phyloP scores from a whole-genome alignment of 2,113 vertebrate genomes.

The Hirundichthys speculiger region DNA sequence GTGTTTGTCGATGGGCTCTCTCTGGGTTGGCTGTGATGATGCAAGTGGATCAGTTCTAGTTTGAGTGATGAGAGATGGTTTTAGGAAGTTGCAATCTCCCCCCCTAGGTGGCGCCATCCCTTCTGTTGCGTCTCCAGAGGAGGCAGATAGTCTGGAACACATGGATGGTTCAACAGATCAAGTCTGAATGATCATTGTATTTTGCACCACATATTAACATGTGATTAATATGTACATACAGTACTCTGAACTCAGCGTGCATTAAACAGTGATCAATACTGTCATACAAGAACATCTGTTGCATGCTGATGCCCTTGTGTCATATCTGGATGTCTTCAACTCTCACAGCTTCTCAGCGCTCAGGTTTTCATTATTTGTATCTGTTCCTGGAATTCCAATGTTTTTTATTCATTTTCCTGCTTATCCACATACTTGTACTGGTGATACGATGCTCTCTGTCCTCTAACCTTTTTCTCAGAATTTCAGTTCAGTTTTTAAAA shows the following conservation, averaged over 20 bases:
- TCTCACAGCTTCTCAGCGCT: conserved; percentile 10
- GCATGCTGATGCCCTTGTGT: neutral
- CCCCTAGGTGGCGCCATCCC: conserved; percentile 89
- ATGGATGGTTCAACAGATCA: conserved; percentile 35
- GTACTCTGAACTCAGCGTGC: neutral
- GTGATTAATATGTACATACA: too few species aligned
- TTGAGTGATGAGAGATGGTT: conserved; percentile 31
- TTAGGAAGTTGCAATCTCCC: conserved; percentile 82
- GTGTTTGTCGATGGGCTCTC: conserved; percentile 61
- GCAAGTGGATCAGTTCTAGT: conserved; percentile 68
- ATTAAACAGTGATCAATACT: neutral
- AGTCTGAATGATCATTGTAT: conserved; percentile 16
- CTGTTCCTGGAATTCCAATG: neutral
- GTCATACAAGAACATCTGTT: neutral
- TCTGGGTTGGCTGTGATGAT: conserved; percentile 69
- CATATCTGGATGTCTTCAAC: conserved; percentile 11
- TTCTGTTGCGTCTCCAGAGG: conserved; percentile 87
- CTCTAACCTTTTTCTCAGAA: too few species aligned
- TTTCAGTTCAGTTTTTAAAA: too few species aligned
- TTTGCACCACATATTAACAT: conserved; percentile 8
- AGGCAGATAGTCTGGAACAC: conserved; percentile 89
- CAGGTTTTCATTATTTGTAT: neutral
- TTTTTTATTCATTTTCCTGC: neutral
- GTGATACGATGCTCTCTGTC: neutral
- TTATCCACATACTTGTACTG: conserved; percentile 6